phyloP scores from a whole-genome alignment of 2,113 vertebrate species.

The Lycaon pictus region DNA sequence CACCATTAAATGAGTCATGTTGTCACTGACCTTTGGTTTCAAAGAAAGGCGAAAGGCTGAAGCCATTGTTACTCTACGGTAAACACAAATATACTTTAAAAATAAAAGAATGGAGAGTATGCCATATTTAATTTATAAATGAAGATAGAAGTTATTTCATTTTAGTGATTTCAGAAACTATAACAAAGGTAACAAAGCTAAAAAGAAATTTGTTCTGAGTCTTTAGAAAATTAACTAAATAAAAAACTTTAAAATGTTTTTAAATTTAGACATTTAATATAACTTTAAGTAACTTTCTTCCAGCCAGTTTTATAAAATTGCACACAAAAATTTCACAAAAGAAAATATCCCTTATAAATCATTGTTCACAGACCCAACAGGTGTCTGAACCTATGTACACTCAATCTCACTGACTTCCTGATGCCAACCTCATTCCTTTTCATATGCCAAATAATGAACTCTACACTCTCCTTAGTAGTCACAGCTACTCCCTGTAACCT shows the following conservation, averaged over 20 bases:
- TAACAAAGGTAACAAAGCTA: constrained; percentile 19
- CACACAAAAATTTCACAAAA: constrained; percentile 6
- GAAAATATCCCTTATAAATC: neutral
- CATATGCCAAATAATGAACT: constrained; percentile 30
- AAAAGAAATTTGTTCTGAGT: constrained; percentile 49
- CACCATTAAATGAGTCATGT: constrained; percentile 95
- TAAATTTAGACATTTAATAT: constrained; percentile 32
- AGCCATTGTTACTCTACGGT: constrained; percentile 94
- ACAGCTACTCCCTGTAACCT: neutral
- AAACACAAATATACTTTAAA: constrained; percentile 77
- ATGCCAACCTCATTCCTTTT: constrained; percentile 68
- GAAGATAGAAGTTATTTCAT: constrained; percentile 32
- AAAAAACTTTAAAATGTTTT: constrained; percentile 47
- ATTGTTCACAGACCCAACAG: neutral
- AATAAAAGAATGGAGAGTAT: constrained; percentile 55
- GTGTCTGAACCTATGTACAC: constrained; percentile 40
- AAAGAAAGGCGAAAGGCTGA: constrained; percentile 94
- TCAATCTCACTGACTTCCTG: constrained; percentile 70
- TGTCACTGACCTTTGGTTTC: constrained; percentile 92
- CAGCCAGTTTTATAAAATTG: constrained; percentile 36
- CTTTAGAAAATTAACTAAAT: constrained; percentile 55
- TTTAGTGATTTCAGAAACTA: constrained; percentile 47
- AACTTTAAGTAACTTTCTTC: constrained; percentile 17
- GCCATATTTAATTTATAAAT: constrained; percentile 59
- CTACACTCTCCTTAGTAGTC: neutral